Base-by-base conservation (phyloP, 2,888 invertebrate species). In the Rotaria socialis region DNA sequence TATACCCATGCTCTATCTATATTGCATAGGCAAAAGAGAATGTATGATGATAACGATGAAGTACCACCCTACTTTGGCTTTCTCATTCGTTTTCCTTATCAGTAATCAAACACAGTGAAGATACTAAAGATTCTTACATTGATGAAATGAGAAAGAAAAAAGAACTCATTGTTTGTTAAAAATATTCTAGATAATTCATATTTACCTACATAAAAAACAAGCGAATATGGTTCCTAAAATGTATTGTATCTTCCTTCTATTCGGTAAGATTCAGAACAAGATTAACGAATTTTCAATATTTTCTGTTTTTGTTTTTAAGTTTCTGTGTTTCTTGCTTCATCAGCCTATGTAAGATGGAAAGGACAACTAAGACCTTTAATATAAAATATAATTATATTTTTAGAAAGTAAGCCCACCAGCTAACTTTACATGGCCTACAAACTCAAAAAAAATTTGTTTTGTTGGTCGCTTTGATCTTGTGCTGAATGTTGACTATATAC, bases 341-440 rank as follows among this genome's bases (percentile, higher is more conserved):
- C 67, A 19, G 27, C 67, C 19, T 67, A 67, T 67, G 67, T 67
- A 67, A 67, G 67, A 27, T 19, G 27, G 3, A 35, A 27, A 67
- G 11, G 11, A 52, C 14, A 16, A 3, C 16, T 41, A 0, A 16
- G 27, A n/a, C 19, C 0, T 16, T 67, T 5, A 16, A 67, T 35
- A 35, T 35, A 35, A 19, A 27, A 16, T 16, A 35, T 22, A 4
- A 27, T 7, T 35, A 6, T 10, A 35, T 6, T 67, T 2, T 35
- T 67, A 67, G 67, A 35, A 35, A 19, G 5, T 67, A 41, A 41
- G 19, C 35, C 35, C 35, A 11, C 80, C 80, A n/a, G 35, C 4
- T 47, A 80, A 80, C 47, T 80, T 11, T 47, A 80, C 80, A 47
- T 80, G 43, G 80, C 80, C 80, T 22, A 47, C 10, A 43, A n/a